Evolutionary conservation across 2,888 invertebrate genomes (phyloP).

Genomic region (Drosophila villosipedis): DNA sequence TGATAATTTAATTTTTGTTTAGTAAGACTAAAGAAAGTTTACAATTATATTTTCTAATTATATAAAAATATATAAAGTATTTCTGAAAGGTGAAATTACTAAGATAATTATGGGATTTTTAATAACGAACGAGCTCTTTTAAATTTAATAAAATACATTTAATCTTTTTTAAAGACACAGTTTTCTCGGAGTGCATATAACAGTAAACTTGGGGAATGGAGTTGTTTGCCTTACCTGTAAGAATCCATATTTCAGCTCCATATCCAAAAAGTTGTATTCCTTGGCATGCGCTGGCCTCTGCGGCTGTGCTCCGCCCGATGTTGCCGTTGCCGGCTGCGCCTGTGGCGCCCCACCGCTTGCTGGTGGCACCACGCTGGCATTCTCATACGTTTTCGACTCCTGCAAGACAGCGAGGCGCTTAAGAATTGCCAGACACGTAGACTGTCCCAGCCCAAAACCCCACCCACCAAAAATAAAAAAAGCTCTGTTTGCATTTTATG

Average conservation of each 20-base stretch:
- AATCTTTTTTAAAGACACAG: background rate
- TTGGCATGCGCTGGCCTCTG: slow-evolving; percentile 89
- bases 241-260: slow-evolving; percentile 96
- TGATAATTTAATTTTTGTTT: background rate
- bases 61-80: background rate
- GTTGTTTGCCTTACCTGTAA: slow-evolving; percentile 89
- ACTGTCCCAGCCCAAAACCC: background rate
- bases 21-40: background rate
- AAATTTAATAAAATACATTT: background rate
- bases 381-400: slow-evolving; percentile 85
- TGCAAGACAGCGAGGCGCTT: slow-evolving; percentile 49
- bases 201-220: background rate
- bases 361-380: slow-evolving; percentile 74
- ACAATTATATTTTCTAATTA: background rate
- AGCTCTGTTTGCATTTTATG: slow-evolving; percentile 46
- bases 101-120: background rate
- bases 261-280: slow-evolving; percentile 95
- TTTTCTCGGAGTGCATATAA: background rate
- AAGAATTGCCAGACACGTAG: slow-evolving; percentile 31
- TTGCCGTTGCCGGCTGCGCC: slow-evolving; percentile 84
- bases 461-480: slow-evolving; percentile 1
- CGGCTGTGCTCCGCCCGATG: slow-evolving; percentile 77
- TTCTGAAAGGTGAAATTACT: background rate
- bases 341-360: slow-evolving; percentile 47
- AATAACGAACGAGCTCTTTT: background rate